These are phyloP conservation scores for Colletes gigas DNA, from an alignment of 1,140 invertebrate genomes.

Conservation along the genomic window DNA sequence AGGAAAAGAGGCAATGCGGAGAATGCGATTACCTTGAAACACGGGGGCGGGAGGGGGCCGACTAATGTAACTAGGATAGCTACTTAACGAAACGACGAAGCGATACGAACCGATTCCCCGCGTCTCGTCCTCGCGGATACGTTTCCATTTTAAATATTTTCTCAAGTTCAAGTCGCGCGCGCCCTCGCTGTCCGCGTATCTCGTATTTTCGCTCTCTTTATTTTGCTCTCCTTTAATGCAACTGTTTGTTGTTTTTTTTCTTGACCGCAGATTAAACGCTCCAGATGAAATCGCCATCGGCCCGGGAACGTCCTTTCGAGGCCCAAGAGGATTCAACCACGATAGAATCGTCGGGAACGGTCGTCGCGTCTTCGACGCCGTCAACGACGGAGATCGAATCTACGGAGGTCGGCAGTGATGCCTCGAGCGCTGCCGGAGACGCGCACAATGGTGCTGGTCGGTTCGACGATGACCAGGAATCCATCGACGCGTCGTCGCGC, in stretches of 20 bases:
- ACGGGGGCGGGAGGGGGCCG: not conserved
- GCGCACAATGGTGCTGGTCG: not conserved
- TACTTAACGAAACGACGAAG: not conserved
- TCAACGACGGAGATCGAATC: not conserved
- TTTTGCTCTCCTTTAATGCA: not conserved
- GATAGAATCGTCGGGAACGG: constrained; percentile 40
- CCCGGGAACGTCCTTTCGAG: constrained; percentile 60
- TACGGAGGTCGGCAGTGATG: constrained; percentile 7
- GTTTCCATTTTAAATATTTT: not conserved
- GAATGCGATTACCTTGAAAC: constrained; percentile 8
- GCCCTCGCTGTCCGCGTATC: no score
- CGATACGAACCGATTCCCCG: not conserved
- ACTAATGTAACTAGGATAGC: not conserved
- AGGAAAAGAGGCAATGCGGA: constrained; percentile 37
- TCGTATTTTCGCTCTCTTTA: no score
- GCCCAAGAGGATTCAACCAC: constrained; percentile 74
- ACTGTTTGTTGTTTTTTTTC: not conserved
- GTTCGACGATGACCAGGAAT: not conserved
- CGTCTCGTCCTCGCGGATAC: no score
- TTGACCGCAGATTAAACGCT: constrained; percentile 60
- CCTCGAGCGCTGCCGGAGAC: not conserved
- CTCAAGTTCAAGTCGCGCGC: no score
- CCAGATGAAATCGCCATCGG: constrained; percentile 77
- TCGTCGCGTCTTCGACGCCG: not conserved
- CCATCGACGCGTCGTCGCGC: not conserved